Evolutionary conservation across 2,113 vertebrate species (phyloP).

Genomic region (Stegostoma tigrinum): DNA sequence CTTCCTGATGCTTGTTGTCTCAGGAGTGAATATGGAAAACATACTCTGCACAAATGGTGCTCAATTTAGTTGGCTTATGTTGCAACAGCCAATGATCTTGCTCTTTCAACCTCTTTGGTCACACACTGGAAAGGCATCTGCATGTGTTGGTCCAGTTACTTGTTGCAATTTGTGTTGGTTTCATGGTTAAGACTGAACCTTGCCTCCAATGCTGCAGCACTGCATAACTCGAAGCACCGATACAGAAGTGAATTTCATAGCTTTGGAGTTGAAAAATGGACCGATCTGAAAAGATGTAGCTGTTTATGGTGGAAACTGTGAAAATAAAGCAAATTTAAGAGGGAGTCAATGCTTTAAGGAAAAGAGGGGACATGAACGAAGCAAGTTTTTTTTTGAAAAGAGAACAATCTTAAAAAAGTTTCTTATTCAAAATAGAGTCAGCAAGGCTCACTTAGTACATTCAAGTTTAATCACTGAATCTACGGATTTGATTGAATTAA

Average conservation of each 20-base stretch:
- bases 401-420: not conserved
- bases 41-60: not conserved
- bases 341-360: not conserved
- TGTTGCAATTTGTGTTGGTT: not conserved
- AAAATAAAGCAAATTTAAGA: not conserved
- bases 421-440: not conserved
- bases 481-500: not conserved
- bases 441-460: not conserved
- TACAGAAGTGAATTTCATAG: not conserved
- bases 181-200: not conserved
- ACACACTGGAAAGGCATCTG: too few relatives aligned
- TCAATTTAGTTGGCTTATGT: not conserved
- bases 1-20: not conserved
- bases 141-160: not conserved
- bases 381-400: not conserved
- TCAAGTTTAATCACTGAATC: not conserved
- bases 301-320: not conserved
- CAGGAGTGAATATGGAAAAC: not conserved
- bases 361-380: not conserved
- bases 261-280: not conserved
- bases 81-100: not conserved
- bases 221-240: not conserved
- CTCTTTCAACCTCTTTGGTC: not conserved
- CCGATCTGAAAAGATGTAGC: not conserved
- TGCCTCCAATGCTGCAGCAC: not conserved